These are phyloP conservation scores for Epizoanthus fatuus DNA, from an alignment of 92 coral and sea anemone species.

Conservation along the genomic window DNA sequence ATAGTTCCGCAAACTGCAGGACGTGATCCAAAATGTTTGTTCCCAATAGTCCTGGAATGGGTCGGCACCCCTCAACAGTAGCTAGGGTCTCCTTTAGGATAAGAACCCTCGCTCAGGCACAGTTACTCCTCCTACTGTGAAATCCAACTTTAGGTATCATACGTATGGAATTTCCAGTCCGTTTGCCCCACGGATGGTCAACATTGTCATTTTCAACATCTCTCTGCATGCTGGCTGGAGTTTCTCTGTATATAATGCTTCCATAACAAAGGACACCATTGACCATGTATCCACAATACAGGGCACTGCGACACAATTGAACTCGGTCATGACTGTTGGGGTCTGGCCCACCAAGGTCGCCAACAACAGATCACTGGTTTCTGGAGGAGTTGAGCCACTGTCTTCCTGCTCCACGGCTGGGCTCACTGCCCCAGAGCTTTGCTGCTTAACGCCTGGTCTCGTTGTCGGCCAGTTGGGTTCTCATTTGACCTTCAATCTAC, in stretches of 20 bases:
- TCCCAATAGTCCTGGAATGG: conserved; percentile 65
- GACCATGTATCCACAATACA: conserved; percentile 52
- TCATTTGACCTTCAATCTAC: not conserved
- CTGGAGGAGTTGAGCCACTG: too few relatives aligned
- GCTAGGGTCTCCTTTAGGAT: conserved; percentile 49
- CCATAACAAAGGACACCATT: conserved; percentile 64
- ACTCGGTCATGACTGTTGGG: not conserved
- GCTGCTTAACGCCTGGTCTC: conserved; percentile 32
- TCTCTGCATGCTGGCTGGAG: conserved; percentile 49
- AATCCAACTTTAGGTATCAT: conserved; percentile 67
- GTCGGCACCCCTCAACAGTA: conserved; percentile 19
- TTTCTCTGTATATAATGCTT: conserved; percentile 51
- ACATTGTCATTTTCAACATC: conserved; percentile 1
- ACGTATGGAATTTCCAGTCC: conserved; percentile 74
- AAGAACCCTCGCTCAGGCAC: conserved; percentile 62
- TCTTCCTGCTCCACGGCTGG: conserved; percentile 39
- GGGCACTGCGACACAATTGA: not conserved
- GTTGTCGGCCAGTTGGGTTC: not conserved
- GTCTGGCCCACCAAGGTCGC: too few relatives aligned
- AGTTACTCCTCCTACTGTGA: conserved; percentile 52
- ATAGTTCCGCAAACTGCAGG: conserved; percentile 55
- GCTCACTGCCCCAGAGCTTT: conserved; percentile 58
- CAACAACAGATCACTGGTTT: too few relatives aligned
- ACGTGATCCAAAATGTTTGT: conserved; percentile 66
- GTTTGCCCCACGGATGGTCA: conserved; percentile 65